Evolutionary conservation across 2,888 invertebrate genomes (phyloP).

Genomic region (Perithous albicinctus): DNA sequence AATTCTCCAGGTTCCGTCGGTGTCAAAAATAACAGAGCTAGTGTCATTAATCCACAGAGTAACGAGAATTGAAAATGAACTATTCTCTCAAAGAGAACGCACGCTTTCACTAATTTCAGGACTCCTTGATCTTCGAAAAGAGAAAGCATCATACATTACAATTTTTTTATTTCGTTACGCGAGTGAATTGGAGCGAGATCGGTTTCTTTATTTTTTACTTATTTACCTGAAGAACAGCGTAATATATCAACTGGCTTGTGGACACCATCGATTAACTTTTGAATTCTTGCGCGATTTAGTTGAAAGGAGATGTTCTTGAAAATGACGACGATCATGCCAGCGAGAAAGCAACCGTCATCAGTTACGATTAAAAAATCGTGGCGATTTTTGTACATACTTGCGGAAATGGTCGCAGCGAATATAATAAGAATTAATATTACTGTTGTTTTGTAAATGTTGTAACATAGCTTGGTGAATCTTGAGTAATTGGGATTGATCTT

Average conservation of each 20-base stretch:
- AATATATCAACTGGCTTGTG: constrained; percentile 1
- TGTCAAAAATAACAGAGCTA: constrained; percentile 69
- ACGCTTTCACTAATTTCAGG: background rate
- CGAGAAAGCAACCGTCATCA: constrained; percentile 74
- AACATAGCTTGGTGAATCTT: background rate
- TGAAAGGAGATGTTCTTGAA: constrained; percentile 72
- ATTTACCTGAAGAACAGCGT: background rate
- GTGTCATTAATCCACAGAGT: background rate
- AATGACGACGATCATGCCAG: constrained; percentile 72
- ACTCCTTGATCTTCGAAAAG: background rate
- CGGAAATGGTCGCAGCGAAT: constrained; percentile 68
- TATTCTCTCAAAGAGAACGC: background rate
- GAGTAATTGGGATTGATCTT: background rate
- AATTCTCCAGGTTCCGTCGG: constrained; percentile 70
- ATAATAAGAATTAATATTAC: background rate
- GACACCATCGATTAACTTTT: constrained; percentile 33
- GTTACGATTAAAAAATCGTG: constrained; percentile 71
- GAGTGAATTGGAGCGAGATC: background rate
- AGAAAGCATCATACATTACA: background rate
- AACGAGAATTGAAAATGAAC: background rate
- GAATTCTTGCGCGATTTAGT: constrained; percentile 55
- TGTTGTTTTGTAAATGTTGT: background rate
- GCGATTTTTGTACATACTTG: constrained; percentile 68
- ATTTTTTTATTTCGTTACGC: background rate
- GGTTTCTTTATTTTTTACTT: background rate